Percentiles rank a stretch among this genome's conserved stretches.
Evolutionary conservation across 2,797 vertebrate species (phyloP).

Genomic region (Brotula barbata): DNA sequence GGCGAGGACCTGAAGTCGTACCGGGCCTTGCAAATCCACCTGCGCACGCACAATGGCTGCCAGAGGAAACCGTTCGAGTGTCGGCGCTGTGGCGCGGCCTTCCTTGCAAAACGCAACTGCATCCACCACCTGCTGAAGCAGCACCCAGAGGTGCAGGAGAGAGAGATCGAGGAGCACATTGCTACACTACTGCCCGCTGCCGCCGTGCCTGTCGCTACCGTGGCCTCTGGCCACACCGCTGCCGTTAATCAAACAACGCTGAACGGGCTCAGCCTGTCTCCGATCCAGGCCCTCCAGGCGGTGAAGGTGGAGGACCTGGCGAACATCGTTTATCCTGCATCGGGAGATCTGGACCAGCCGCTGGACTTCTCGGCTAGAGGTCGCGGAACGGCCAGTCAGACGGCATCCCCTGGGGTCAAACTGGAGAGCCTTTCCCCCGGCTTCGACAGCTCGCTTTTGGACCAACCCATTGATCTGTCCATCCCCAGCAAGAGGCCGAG

Average conservation of each 20-base stretch:
- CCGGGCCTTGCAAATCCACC: slow-evolving; percentile 92
- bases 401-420: slow-evolving; percentile 81
- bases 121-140: slow-evolving; percentile 96
- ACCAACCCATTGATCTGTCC: slow-evolving; percentile 91
- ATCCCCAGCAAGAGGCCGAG: slow-evolving; percentile 80
- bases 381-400: slow-evolving; percentile 39
- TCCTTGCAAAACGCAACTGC: slow-evolving; percentile 93
- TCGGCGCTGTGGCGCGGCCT: slow-evolving; percentile 89
- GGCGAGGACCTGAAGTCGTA: slow-evolving; percentile 91
- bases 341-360: slow-evolving; percentile 83
- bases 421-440: slow-evolving; percentile 77
- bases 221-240: background rate
- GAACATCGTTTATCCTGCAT: slow-evolving; percentile 47
- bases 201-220: slow-evolving; percentile 44
- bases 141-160: slow-evolving; percentile 91
- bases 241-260: slow-evolving; percentile 33
- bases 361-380: slow-evolving; percentile 89
- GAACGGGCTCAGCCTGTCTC: slow-evolving; percentile 66
- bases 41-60: slow-evolving; percentile 91
- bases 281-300: slow-evolving; percentile 60
- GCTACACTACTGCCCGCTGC: slow-evolving; percentile 75
- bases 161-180: slow-evolving; percentile 91
- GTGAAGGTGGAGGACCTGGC: slow-evolving; percentile 86
- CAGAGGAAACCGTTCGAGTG: slow-evolving; percentile 94
- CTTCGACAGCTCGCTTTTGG: slow-evolving; percentile 72